Base-by-base conservation (phyloP, 1,140 invertebrate genomes). In the Drosophila pseudoobscura region DNA sequence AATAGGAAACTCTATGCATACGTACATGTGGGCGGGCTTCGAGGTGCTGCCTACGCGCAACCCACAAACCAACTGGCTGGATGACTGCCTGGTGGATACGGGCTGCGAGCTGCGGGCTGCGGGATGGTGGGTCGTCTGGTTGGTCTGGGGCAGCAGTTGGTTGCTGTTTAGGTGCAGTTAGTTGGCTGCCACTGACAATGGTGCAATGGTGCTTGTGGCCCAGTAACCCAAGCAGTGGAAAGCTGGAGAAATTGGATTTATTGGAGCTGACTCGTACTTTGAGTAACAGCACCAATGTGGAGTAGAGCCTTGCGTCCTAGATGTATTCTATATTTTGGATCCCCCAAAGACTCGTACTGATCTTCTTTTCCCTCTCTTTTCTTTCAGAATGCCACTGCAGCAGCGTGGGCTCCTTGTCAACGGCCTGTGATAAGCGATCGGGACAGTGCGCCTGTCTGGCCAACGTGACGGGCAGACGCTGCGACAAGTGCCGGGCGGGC, bases 371-470 rank as follows among this genome's bases (percentile, higher is more conserved):
- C 13, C 45, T 41, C 1, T 24, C 56, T 46, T 60, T 66, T 92
- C 83, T 56, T 94, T 2, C 92, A 95, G 94, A 95, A 51, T 98
- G 97, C 80, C 94, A 95, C 52, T 98, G 97, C 92, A 95, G 96
- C 78, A 82, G 89, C 35, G 79, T 94, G 47, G 98, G 98, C 6
- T 95, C 97, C 2, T 91, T 94, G 68, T 93, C 93, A 13, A 92
- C 93, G 45, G 94, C 95, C 39, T 99, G 99, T 93, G 95, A 99
- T 90, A 94, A 95, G 46, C 93, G 94, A 9, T 96, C 94, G 17
- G 99, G 99, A 0, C 95, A 98, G 85, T 99, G 99, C 92, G 93
- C 94, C 44, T 99, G 99, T 91, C 95, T 95, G 75, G 92, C 94
- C 8, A 95, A 96, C 82, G 97, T 98, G 68, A 94, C 94, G 15